A percentile compares a stretch with the other conserved stretches of the same genome.
Evolutionary conservation across 2,113 vertebrate genomes (phyloP).

Genomic region (Psilopsiagon aymara): DNA sequence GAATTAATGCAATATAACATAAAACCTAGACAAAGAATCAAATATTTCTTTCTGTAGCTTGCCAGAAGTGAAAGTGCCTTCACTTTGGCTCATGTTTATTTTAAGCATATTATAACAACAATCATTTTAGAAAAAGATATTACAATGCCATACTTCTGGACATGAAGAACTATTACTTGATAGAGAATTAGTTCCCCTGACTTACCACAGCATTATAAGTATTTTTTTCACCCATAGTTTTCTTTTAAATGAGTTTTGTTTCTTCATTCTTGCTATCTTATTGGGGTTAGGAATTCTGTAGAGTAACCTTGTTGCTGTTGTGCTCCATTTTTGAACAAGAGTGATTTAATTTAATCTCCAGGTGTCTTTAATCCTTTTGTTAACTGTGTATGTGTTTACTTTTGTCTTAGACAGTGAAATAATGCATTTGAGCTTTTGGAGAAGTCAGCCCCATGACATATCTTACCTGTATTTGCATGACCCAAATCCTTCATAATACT

Average conservation of each 20-base stretch:
- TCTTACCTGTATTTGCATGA: background rate
- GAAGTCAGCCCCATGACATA: background rate
- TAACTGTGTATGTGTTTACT: background rate
- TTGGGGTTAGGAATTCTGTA: background rate
- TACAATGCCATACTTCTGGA: background rate
- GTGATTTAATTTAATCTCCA: background rate
- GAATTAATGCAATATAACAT: background rate
- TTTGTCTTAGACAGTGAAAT: background rate
- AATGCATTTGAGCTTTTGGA: background rate
- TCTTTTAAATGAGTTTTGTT: background rate
- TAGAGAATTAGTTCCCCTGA: background rate
- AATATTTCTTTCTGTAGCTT: background rate
- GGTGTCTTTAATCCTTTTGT: background rate
- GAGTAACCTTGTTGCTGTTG: background rate
- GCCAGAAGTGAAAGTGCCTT: background rate
- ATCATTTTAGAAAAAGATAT: background rate
- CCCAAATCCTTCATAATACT: slow-evolving; percentile 1
- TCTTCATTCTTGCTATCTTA: background rate
- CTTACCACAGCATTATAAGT: background rate
- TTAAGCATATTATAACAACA: background rate
- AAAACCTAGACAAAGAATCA: background rate
- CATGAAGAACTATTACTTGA: background rate
- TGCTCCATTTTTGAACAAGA: background rate
- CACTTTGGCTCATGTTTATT: background rate
- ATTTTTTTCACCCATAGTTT: background rate